phyloP scores from a whole-genome alignment of 53 echinoderm and acorn worm species.

The Hippasteria phrygiana region DNA sequence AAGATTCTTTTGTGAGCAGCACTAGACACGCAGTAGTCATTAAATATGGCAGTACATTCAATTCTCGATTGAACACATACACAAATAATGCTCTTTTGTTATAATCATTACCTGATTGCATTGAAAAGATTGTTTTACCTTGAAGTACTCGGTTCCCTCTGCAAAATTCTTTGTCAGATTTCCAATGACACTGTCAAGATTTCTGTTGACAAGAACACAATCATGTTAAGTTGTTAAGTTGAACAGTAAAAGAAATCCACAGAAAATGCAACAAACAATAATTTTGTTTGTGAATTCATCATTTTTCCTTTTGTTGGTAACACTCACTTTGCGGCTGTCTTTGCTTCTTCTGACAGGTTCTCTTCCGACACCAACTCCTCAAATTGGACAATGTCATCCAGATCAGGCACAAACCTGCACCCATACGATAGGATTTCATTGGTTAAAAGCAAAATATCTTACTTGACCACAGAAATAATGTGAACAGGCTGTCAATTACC shows the following conservation, averaged over 20 bases:
- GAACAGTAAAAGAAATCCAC: background rate
- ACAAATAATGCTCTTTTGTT: too few relatives aligned
- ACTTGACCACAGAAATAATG: too few relatives aligned
- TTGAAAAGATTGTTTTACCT: constrained; percentile 63
- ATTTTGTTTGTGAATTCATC: background rate
- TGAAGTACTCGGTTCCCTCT: constrained; percentile 98
- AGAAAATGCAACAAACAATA: too few relatives aligned
- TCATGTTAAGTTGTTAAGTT: background rate
- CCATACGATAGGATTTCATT: background rate
- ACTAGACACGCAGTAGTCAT: too few relatives aligned
- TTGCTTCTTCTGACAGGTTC: constrained; percentile 84
- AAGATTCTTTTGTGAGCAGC: background rate
- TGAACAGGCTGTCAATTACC: too few relatives aligned
- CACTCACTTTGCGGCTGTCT: constrained; percentile 81
- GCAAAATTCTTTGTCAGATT: constrained; percentile 99
- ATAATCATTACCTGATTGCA: background rate
- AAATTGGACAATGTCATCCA: constrained; percentile 95
- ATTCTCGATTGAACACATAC: too few relatives aligned
- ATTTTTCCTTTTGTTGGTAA: too few relatives aligned
- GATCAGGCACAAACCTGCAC: constrained; percentile 87
- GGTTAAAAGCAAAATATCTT: too few relatives aligned
- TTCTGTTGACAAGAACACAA: constrained; percentile 58
- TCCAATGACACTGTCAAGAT: constrained; percentile 92
- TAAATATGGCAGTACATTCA: too few relatives aligned
- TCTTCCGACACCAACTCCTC: constrained; percentile 91